These are phyloP conservation scores for Linyphia triangularis DNA, from an alignment of 2,888 invertebrate genomes.

Conservation along the genomic window DNA sequence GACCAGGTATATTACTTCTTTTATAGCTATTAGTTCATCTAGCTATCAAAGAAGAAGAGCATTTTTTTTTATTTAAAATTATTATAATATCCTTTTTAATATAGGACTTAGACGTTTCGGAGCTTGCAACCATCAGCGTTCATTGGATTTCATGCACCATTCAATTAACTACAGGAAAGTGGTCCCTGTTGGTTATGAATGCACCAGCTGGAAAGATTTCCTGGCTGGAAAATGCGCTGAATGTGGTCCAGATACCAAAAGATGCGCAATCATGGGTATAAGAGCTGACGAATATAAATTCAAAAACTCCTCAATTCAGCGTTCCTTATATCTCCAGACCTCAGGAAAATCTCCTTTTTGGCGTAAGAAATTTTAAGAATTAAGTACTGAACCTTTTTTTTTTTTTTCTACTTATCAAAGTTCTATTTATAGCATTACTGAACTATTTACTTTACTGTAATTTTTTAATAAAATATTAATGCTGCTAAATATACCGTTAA, in stretches of 20 bases:
- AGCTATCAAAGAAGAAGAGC: too few relatives aligned
- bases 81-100: not conserved
- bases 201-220: constrained; percentile 88
- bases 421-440: too few relatives aligned
- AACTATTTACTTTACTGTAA: too few relatives aligned
- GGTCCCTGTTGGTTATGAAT: constrained; percentile 89
- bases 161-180: constrained; percentile 88
- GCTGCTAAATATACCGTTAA: too few relatives aligned
- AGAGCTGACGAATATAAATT: constrained; percentile 78
- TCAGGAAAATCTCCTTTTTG: constrained; percentile 71
- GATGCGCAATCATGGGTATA: constrained; percentile 89
- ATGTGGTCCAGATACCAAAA: constrained; percentile 83
- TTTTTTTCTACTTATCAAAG: too few relatives aligned
- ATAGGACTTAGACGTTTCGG: constrained; percentile 83
- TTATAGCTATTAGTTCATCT: too few relatives aligned
- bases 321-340: constrained; percentile 59
- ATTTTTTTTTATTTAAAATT: too few relatives aligned
- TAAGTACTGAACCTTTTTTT: not conserved
- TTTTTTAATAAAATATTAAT: too few relatives aligned
- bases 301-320: constrained; percentile 45
- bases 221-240: constrained; percentile 86
- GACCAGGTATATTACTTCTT: too few relatives aligned
- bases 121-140: constrained; percentile 91
- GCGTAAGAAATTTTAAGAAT: constrained; percentile 41
- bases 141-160: constrained; percentile 90